Percentiles rank a stretch among this genome's conserved stretches.
phyloP scores from a whole-genome alignment of 2,797 vertebrate genomes.

The Scolopax bukidnonensis region DNA sequence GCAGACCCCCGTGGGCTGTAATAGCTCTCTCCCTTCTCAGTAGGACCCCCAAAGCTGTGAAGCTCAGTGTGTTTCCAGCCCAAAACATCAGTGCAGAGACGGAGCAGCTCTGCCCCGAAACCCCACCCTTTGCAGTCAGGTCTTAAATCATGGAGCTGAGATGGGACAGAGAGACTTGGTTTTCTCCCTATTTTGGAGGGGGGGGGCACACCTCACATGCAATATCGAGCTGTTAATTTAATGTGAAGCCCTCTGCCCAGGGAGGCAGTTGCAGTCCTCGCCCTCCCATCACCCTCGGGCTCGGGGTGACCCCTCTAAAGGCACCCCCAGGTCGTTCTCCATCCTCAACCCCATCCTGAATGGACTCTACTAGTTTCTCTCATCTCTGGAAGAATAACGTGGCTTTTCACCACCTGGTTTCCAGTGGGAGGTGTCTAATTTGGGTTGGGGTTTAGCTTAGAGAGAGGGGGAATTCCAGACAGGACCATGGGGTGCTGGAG shows the following conservation, averaged over 20 bases:
- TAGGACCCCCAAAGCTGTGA: neutral
- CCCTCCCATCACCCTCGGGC: neutral
- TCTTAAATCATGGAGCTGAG: neutral
- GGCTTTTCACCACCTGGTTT: neutral
- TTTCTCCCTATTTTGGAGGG: neutral
- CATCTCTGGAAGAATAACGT: rapidly evolving
- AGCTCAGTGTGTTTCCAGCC: neutral
- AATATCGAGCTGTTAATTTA: neutral
- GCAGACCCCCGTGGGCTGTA: neutral
- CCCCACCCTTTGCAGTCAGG: neutral
- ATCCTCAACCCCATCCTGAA: rapidly evolving
- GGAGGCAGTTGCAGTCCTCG: neutral
- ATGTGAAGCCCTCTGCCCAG: neutral
- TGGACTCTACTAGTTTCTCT: no score
- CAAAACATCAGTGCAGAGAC: rapidly evolving
- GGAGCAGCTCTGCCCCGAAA: neutral
- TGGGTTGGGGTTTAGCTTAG: neutral
- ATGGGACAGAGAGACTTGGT: rapidly evolving
- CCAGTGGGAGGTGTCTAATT: rapidly evolving
- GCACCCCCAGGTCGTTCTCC: neutral
- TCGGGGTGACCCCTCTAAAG: neutral
- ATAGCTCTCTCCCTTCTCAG: neutral
- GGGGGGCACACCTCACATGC: rapidly evolving
- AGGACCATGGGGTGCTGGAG: neutral
- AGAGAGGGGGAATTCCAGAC: neutral